phyloP scores from a whole-genome alignment of 2,113 vertebrate genomes.

The Pipa parva region DNA sequence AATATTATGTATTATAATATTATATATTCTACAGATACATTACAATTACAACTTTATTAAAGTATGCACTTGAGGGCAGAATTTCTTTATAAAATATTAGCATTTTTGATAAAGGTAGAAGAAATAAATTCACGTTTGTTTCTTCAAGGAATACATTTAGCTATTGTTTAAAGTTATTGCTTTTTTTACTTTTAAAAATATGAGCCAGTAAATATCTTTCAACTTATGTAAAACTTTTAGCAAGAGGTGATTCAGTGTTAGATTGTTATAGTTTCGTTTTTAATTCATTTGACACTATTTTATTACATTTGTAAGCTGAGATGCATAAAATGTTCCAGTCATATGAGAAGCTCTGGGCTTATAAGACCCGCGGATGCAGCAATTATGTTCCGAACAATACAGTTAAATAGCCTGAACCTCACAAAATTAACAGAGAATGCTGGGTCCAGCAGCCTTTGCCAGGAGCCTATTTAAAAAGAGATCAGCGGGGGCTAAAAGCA shows the following conservation, averaged over 20 bases:
- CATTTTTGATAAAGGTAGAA: too few species aligned
- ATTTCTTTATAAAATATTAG: too few species aligned
- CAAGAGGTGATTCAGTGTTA: too few species aligned
- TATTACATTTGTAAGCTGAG: slow-evolving; percentile 37
- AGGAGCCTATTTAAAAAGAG: slow-evolving; percentile 27
- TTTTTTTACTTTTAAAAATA: too few species aligned
- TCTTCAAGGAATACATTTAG: too few species aligned
- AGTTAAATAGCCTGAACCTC: slow-evolving; percentile 35
- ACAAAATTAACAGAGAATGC: slow-evolving; percentile 32
- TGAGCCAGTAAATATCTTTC: slow-evolving; percentile 14
- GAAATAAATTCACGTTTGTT: too few species aligned
- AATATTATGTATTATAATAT: too few species aligned
- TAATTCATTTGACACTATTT: slow-evolving; percentile 37
- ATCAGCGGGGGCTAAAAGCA: slow-evolving; percentile 32
- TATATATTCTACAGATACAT: too few species aligned
- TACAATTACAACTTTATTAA: too few species aligned
- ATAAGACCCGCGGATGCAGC: slow-evolving; percentile 32
- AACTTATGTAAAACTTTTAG: slow-evolving; percentile 2
- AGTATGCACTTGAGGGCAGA: too few species aligned
- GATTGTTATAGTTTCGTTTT: slow-evolving; percentile 19
- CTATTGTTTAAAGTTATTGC: too few species aligned
- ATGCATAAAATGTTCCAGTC: slow-evolving; percentile 23
- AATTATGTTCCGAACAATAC: slow-evolving; percentile 35
- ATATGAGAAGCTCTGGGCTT: slow-evolving; percentile 30
- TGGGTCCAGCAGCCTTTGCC: slow-evolving; percentile 26